Evolutionary conservation across 2,888 invertebrate genomes (phyloP), one percentile per base, ranked within the genome.

Genomic region (Tromatobia lineatoria): DNA sequence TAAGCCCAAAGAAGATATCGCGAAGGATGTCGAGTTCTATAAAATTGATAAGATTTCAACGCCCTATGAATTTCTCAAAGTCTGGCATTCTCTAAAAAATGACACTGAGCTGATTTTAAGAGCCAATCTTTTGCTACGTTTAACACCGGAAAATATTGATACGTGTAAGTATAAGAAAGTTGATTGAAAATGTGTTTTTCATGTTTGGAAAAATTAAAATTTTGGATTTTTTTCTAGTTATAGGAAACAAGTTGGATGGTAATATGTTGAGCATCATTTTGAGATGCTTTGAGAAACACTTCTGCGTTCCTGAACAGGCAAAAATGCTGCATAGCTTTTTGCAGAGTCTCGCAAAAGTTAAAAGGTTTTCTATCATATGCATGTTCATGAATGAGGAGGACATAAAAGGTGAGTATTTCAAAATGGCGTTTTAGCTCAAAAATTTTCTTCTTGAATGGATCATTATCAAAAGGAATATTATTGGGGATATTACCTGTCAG

Each of bases 161-260:
- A 79, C 52, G 84, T 88, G 91, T 91, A 86, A 76, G 69, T 80
- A 82, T 29, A 20, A 79, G 91, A 91, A 91, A 20, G 90, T 34
- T 18, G 0, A 13, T 25, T 20, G 2, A 3, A 38, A 47, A 50
- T 20, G 8, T 47, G 2, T 45, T 71, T 45, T 23, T 70, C 52
- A n/a, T 77, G 59, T 29, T 50, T 18, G 3, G 23, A 29, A 29
- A 29, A 29, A 29, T 29, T 29, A 64, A 20, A 2, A 50, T 18
- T n/a, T n/a, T n/a, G n/a, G n/a, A 2, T 70, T 66, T 13, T 45
- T 61, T 67, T 52, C 77, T 85, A 94, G 94, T 94, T 67, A 91
- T 94, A 88, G 94, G 94, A 13, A 93, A 91, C 71, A 94, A 94
- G 88, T 86, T 94, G 52, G 94, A 94, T 57, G 93, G 92, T 15